Evolutionary conservation across 2,797 vertebrate species (phyloP), one percentile per base, ranked within the genome.

Genomic region (Etheostoma perlongum): DNA sequence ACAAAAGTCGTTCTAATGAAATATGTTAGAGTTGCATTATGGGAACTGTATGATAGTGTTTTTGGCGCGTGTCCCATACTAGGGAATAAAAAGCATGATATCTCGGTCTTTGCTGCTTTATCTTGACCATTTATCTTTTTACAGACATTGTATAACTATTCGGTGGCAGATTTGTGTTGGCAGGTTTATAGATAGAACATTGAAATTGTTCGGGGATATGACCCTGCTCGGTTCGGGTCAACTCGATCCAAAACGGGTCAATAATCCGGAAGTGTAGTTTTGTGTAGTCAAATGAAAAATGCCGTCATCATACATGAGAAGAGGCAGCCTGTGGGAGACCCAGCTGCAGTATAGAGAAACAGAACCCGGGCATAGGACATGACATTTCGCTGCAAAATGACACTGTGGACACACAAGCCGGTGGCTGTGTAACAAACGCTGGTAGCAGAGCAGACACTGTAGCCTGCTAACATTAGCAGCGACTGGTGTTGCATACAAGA

Each of bases 201-300:
- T 10, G 23, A 21, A 67, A 33, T 36, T 23, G n/a, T 23, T 30
- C 14, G 30, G 23, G 21, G 30, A 30, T 30, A n/a, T 2, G 54
- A 27, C 27, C 18, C 61, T 55, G 67, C 18, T 72, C 9, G 3
- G 23, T 1, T 85, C 47, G 60, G 63, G 5, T 68, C 47, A 27
- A 46, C 42, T 79, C 72, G 65, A 42, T 30, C 9, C 7, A 66
- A 67, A 63, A 49, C 77, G 80, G 72, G 59, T 81, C 74, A 87
- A 78, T 85, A 88, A 90, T 82, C 91, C 92, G 93, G 93, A 95
- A 95, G 91, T 92, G 84, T 64, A 67, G 78, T 85, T 72, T 72
- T 54, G 57, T 57, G 54, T 58, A 76, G 76, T 74, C 72, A 73
- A 74, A 74, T 62, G 72, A 82, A 86, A 81, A 54, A 58, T 44